A percentile compares a stretch with the other conserved stretches of the same genome.
Evolutionary conservation across 2,888 invertebrate species (phyloP).

Genomic region (Trissoscelio sp.): DNA sequence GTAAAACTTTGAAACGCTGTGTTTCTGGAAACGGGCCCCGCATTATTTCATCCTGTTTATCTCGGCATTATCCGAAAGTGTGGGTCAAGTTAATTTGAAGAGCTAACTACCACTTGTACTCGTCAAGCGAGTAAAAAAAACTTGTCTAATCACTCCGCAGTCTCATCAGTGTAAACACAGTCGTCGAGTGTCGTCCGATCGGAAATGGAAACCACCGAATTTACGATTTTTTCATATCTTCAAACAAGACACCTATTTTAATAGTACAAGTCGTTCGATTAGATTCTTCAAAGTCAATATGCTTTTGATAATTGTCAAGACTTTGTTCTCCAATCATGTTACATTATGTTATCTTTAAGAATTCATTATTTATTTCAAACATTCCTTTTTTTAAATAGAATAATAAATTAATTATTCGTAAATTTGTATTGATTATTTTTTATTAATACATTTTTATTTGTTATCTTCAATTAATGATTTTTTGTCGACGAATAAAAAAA

Average conservation of each 20-base stretch:
- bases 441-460: too few relatives aligned
- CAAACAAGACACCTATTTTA: conserved; percentile 70
- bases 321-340: too few relatives aligned
- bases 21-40: conserved; percentile 54
- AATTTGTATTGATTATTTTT: too few relatives aligned
- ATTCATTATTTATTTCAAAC: too few relatives aligned
- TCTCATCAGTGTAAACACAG: conserved; percentile 69
- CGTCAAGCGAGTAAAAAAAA: conserved; percentile 65
- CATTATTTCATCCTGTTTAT: conserved; percentile 65
- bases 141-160: conserved; percentile 71
- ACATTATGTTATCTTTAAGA: too few relatives aligned
- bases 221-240: conserved; percentile 72
- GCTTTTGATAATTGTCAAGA: not conserved
- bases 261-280: conserved; percentile 69
- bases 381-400: too few relatives aligned
- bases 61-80: conserved; percentile 65
- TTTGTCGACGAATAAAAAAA: too few relatives aligned
- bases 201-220: conserved; percentile 66
- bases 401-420: too few relatives aligned
- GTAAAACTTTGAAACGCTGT: conserved; percentile 64
- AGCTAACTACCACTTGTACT: conserved; percentile 67
- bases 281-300: conserved; percentile 55
- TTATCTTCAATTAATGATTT: too few relatives aligned
- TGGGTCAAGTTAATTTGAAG: conserved; percentile 68
- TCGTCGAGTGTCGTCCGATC: conserved; percentile 49